A percentile compares a stretch with the other conserved stretches of the same genome.
phyloP scores from a whole-genome alignment of 2,888 invertebrate species.

The Seira musarum region DNA sequence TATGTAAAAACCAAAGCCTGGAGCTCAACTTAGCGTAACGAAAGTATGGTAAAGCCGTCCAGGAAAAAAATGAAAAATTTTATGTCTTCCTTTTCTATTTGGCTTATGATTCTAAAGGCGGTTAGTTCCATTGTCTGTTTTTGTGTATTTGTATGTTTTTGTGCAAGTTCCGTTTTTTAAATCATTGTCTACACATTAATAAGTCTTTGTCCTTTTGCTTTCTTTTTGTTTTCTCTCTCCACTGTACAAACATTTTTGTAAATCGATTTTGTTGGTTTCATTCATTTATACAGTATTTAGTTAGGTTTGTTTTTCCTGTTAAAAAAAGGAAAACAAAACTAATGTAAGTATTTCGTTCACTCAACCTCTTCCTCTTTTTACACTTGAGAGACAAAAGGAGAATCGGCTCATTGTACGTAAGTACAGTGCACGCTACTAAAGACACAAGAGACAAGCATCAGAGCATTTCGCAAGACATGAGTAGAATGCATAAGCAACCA shows the following conservation, averaged over 20 bases:
- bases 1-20: background rate
- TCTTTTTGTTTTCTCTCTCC: background rate
- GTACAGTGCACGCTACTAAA: background rate
- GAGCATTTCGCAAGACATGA: background rate
- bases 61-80: background rate
- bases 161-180: background rate
- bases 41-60: background rate
- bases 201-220: constrained; percentile 14
- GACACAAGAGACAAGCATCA: background rate
- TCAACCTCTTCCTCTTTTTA: background rate
- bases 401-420: background rate
- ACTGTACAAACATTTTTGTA: constrained; percentile 15
- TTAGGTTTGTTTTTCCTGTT: constrained; percentile 1
- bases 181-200: background rate
- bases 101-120: background rate
- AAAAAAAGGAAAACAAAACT: background rate
- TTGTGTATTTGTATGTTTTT: background rate
- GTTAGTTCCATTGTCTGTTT: background rate
- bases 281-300: constrained; percentile 23
- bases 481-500: constrained; percentile 24
- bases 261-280: constrained; percentile 15
- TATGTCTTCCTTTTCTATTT: background rate
- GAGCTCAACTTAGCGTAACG: background rate
- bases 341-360: background rate
- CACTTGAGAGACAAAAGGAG: background rate